Percentiles rank a stretch among this genome's conserved stretches.
phyloP scores from a whole-genome alignment of 2,797 vertebrate species.

The Bufotes viridis region DNA sequence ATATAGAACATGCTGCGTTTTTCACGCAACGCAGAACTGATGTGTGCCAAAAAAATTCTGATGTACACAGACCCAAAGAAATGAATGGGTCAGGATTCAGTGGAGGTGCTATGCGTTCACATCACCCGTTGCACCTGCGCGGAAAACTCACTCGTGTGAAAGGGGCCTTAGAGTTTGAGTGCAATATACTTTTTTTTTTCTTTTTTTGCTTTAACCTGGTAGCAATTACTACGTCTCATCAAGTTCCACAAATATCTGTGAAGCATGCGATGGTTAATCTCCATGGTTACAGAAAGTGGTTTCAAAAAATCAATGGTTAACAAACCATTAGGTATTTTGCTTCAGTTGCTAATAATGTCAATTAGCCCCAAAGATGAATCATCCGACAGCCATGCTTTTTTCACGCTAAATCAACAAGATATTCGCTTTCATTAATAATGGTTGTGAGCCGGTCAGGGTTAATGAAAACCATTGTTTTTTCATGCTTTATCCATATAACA shows the following conservation, averaged over 20 bases:
- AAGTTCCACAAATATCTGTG: constrained; percentile 50
- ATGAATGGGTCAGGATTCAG: no score
- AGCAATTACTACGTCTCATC: constrained; percentile 48
- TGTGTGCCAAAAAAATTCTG: no score
- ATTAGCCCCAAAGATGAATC: constrained; percentile 62
- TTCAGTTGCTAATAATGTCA: constrained; percentile 62
- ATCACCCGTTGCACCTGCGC: no score
- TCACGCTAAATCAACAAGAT: constrained; percentile 62
- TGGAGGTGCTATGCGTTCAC: no score
- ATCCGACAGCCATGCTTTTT: constrained; percentile 57
- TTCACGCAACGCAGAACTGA: no score
- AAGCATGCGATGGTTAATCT: constrained; percentile 54
- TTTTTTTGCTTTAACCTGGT: constrained; percentile 41
- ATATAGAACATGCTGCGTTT: no score
- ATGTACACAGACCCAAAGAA: no score
- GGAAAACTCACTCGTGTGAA: no score
- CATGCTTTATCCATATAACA: constrained; percentile 51
- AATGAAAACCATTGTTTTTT: constrained; percentile 54
- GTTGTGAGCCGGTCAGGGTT: constrained; percentile 54
- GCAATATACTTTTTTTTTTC: not conserved
- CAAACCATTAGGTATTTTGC: constrained; percentile 62
- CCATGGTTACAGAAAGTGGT: constrained; percentile 62
- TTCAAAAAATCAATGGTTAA: constrained; percentile 62
- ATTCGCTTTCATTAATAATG: constrained; percentile 60
- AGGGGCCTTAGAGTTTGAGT: constrained; percentile 3